Evolutionary conservation across 1,140 invertebrate species (phyloP), one percentile per base, ranked within the genome.

Genomic region (Bicyclus anynana): DNA sequence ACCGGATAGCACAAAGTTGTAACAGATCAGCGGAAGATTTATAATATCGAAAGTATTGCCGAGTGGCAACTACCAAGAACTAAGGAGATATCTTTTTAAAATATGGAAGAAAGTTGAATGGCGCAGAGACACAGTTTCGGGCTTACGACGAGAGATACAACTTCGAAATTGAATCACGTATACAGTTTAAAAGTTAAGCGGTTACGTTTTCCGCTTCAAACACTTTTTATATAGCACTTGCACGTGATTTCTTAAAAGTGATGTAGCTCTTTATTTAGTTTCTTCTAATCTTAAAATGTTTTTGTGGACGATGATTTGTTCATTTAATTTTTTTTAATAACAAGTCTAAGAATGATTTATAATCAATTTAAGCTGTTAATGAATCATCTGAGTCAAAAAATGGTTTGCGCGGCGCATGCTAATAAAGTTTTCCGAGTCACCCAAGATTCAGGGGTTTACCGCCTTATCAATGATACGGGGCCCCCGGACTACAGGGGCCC

Each of bases 121-220:
- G 72, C 72, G 71, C 67, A 59, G 70, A 66, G 74, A 80, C 77
- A 80, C 77, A 80, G 77, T 82, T 81, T 84, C 63, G 65, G 70
- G 65, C 66, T 74, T 59, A 65, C 62, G 47, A 65, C 64, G 69
- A 62, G 64, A 80, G 74, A 81, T 77, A 77, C 72, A 81, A 84
- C 76, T 86, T 77, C 70, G 72, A 84, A 86, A 86, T 86, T 86
- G 80, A 86, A 86, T 86, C 83, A 85, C 82, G 82, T 85, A 83
- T 80, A 80, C 72, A 72, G 72, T 80, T 79, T 80, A 80, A 80
- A 82, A 82, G 77, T 80, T 83, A 80, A 77, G 67, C 64, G 60
- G 64, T 67, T 67, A 62, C 60, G 57, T 70, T 62, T 67, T 56
- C 49, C 53, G 59, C 46, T 60, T 23, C 46, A 53, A 57, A 62